A percentile compares a stretch with the other conserved stretches of the same genome.
Evolutionary conservation across 2,888 invertebrate genomes (phyloP).

Genomic region (Drosophila fungiperda): DNA sequence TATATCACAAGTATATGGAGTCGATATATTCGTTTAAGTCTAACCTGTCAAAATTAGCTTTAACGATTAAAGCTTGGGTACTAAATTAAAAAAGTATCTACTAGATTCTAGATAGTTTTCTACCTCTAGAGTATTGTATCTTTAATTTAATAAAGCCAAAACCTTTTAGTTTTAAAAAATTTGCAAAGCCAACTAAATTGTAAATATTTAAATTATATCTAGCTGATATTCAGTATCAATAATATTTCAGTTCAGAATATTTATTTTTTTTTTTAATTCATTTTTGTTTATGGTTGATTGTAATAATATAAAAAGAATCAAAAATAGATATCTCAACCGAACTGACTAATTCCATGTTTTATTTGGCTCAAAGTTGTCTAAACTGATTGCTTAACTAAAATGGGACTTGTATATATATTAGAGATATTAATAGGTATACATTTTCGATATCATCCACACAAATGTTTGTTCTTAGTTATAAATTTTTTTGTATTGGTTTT

Average conservation of each 20-base stretch:
- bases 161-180: background rate
- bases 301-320: background rate
- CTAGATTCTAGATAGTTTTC: no score
- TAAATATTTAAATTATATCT: background rate
- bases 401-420: background rate
- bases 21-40: no score
- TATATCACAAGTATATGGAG: no score
- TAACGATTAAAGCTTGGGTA: background rate
- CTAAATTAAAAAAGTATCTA: background rate
- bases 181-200: background rate
- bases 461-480: background rate
- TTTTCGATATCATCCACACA: background rate
- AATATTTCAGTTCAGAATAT: background rate
- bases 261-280: background rate
- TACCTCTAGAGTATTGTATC: background rate
- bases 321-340: background rate
- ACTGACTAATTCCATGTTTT: no score
- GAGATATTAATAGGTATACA: background rate
- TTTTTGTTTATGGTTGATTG: background rate
- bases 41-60: background rate
- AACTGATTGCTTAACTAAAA: background rate
- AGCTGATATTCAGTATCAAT: background rate
- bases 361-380: background rate
- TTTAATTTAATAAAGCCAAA: background rate
- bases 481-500: background rate